Base-by-base conservation (phyloP, 2,797 vertebrate genomes). In the Coregonus sp. region DNA sequence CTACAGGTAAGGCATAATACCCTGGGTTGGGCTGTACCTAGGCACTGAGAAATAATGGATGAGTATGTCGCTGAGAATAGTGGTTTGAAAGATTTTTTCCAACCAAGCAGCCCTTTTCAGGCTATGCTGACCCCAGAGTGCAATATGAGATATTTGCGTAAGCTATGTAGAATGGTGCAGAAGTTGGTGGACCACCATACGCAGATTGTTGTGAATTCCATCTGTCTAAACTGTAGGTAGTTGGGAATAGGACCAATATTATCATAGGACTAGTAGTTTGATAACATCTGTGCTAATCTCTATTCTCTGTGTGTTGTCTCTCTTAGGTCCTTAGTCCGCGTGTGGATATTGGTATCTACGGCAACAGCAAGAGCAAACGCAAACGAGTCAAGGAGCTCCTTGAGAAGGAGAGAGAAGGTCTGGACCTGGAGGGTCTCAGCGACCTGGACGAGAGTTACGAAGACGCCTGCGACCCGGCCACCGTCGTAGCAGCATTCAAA, bases 401-500 rank as follows among this genome's bases (percentile, higher is more conserved):
- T 93, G 97, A 99, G 90, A 97, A 98, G 86, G 97, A 98, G 86
- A 93, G 97, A 18, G 96, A 96, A 14, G 84, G 86, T 54, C 94
- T 96, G 16, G 97, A 98, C 76, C 89, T 96, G 54, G 97, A 98
- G 50, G 88, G 94, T 18, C 83, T 98, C 66, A 98, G 97, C 72
- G 97, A 98, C 82, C 90, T 96, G 76, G 98, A 98, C 54, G 97
- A 99, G 75, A 92, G 92, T 3, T 77, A 93, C 0, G 98, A 97
- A 74, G 97, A 98, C 84, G 92, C 90, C 4, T 94, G 96, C 40
- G 96, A 98, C 2, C 95, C 98, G n/a, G 96, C 97, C 35, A 85
- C 95, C 31, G 97, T 99, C 76, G 98, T 99, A 72, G 97, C 98
- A 1, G 92, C 97, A 70, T 99, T 99, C 90, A 99, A 98, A 92